phyloP scores from a whole-genome alignment of 2,797 vertebrate species.

The Xiphorhynchus erythropygius region DNA sequence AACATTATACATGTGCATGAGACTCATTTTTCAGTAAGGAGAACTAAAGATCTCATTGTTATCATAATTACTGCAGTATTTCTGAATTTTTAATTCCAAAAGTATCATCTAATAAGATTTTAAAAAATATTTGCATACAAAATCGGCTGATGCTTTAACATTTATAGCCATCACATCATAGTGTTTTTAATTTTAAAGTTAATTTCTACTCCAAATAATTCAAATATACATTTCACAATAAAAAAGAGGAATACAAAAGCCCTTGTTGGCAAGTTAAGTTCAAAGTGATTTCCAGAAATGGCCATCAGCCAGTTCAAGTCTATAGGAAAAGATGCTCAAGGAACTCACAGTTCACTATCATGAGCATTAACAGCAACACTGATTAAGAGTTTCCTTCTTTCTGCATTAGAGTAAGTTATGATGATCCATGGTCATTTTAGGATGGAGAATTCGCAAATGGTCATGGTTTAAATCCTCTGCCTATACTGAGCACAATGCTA shows the following conservation, averaged over 20 bases:
- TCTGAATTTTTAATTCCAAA: neutral
- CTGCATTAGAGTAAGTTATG: neutral
- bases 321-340: conserved; percentile 7
- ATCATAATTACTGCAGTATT: neutral
- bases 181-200: neutral
- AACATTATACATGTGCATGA: neutral
- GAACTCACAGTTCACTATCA: neutral
- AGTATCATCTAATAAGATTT: neutral
- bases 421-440: conserved; percentile 15
- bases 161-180: neutral
- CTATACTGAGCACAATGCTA: neutral
- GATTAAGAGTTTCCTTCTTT: conserved; percentile 15
- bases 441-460: neutral
- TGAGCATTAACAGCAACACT: neutral
- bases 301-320: neutral
- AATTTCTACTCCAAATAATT: conserved; percentile 19
- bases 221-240: neutral
- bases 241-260: neutral
- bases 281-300: conserved; percentile 1
- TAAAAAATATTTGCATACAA: neutral
- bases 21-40: neutral
- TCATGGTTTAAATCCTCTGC: conserved; percentile 22
- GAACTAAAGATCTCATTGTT: neutral
- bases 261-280: neutral
- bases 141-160: neutral